Evolutionary conservation across 1,140 invertebrate genomes (phyloP).

Genomic region (Cotesia glomerata): DNA sequence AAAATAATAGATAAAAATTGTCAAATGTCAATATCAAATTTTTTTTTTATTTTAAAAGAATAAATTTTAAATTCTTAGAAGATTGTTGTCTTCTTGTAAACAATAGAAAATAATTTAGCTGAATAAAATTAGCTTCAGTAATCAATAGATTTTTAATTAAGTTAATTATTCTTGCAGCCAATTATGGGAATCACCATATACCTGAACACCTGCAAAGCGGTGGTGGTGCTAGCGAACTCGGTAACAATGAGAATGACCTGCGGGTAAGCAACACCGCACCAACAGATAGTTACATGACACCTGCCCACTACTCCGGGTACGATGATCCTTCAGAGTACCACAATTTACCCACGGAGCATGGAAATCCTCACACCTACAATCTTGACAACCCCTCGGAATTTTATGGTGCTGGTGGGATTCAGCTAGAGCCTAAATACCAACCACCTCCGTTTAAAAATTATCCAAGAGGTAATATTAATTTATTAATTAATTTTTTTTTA

Average conservation of each 20-base stretch:
- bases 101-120: too few relatives aligned
- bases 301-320: constrained; percentile 64
- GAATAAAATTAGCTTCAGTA: too few relatives aligned
- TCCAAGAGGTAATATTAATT: constrained; percentile 64
- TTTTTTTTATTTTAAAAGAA: too few relatives aligned
- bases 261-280: constrained; percentile 46
- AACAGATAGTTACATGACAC: constrained; percentile 58
- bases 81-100: too few relatives aligned
- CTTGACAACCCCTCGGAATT: constrained; percentile 78
- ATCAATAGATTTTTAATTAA: too few relatives aligned
- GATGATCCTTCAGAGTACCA: constrained; percentile 76
- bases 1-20: too few relatives aligned
- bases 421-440: constrained; percentile 74
- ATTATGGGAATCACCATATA: constrained; percentile 63
- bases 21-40: too few relatives aligned
- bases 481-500: not conserved
- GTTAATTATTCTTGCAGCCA: constrained; percentile 52
- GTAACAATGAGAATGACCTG: constrained; percentile 52
- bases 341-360: constrained; percentile 67
- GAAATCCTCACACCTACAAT: constrained; percentile 64
- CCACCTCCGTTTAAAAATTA: constrained; percentile 72
- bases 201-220: constrained; percentile 55
- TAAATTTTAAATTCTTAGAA: too few relatives aligned
- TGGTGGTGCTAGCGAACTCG: constrained; percentile 46
- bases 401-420: constrained; percentile 68